These are phyloP conservation scores for Anoplopoma fimbria DNA, from an alignment of 2,113 vertebrate species.

Conservation along the genomic window DNA sequence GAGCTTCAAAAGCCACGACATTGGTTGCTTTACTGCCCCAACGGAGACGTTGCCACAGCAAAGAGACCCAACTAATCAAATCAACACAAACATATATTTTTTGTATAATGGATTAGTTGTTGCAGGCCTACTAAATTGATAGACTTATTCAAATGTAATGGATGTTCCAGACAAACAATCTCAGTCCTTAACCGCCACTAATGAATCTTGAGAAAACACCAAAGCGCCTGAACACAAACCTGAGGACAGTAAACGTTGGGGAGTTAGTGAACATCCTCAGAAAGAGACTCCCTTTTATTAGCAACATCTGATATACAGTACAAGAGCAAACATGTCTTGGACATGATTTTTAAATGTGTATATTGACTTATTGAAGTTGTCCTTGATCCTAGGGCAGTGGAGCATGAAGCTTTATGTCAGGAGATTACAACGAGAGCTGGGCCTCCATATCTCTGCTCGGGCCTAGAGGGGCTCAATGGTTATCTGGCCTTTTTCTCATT, in stretches of 20 bases:
- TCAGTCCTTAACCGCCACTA: background rate
- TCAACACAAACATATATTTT: background rate
- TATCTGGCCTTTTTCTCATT: slow-evolving; percentile 81
- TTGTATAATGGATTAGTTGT: background rate
- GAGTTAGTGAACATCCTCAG: background rate
- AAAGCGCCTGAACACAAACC: background rate
- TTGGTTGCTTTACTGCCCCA: too few relatives aligned
- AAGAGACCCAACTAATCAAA: background rate
- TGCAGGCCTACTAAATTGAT: background rate
- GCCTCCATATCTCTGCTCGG: slow-evolving; percentile 59
- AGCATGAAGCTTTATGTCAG: slow-evolving; percentile 56
- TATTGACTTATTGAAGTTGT: slow-evolving; percentile 71
- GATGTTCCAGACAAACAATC: slow-evolving; percentile 1
- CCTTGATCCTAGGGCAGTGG: slow-evolving; percentile 49
- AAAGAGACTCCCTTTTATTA: background rate
- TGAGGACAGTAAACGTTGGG: background rate
- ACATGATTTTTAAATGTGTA: slow-evolving; percentile 70
- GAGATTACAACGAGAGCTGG: slow-evolving; percentile 62
- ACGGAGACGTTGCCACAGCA: background rate
- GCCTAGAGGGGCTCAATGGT: slow-evolving; percentile 68
- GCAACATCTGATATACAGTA: slow-evolving; percentile 37
- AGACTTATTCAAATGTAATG: slow-evolving; percentile 3
- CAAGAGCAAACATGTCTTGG: slow-evolving; percentile 50
- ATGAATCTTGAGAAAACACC: slow-evolving; percentile 3
- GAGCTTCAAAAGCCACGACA: background rate